Conservation (phyloP, 1,140 invertebrate genomes). For the Physella acuta region DNA sequence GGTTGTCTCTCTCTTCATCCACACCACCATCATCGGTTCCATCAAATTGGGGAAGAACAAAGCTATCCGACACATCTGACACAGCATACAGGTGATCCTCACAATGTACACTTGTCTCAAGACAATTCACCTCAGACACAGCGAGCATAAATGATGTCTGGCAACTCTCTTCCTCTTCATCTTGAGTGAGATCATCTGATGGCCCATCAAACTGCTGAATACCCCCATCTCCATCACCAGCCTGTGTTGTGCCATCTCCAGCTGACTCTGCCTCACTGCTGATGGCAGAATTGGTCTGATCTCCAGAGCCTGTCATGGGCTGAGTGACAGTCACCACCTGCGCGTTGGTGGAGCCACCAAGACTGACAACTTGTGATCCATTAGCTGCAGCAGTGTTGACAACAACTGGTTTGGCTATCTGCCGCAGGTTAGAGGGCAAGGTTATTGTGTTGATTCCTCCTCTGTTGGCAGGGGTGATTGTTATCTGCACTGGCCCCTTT, state of each 20-base stretch:
- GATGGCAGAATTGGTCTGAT: constrained; percentile 27
- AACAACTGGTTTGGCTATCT: constrained; percentile 27
- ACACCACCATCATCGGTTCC: constrained; percentile 21
- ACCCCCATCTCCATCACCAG: constrained; percentile 26
- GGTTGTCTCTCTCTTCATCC: constrained; percentile 4
- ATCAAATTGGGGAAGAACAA: constrained; percentile 19
- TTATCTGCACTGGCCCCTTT: constrained; percentile 45
- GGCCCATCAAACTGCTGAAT: constrained; percentile 27
- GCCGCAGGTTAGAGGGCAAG: constrained; percentile 15
- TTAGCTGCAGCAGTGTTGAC: constrained; percentile 30
- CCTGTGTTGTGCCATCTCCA: constrained; percentile 11
- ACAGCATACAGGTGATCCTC: constrained; percentile 10
- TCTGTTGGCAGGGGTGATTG: constrained; percentile 39
- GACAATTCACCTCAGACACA: background rate
- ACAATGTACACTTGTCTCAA: background rate
- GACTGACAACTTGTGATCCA: constrained; percentile 24
- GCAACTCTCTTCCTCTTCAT: background rate
- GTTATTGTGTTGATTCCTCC: constrained; percentile 24
- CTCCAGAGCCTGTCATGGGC: constrained; percentile 7
- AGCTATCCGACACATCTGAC: background rate
- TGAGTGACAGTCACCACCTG: constrained; percentile 12
- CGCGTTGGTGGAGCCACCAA: constrained; percentile 17
- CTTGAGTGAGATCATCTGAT: background rate
- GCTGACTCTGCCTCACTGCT: constrained; percentile 28
- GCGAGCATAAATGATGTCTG: background rate